Evolutionary conservation across 2,888 invertebrate genomes (phyloP).

Genomic region (Strigamia crassipes): DNA sequence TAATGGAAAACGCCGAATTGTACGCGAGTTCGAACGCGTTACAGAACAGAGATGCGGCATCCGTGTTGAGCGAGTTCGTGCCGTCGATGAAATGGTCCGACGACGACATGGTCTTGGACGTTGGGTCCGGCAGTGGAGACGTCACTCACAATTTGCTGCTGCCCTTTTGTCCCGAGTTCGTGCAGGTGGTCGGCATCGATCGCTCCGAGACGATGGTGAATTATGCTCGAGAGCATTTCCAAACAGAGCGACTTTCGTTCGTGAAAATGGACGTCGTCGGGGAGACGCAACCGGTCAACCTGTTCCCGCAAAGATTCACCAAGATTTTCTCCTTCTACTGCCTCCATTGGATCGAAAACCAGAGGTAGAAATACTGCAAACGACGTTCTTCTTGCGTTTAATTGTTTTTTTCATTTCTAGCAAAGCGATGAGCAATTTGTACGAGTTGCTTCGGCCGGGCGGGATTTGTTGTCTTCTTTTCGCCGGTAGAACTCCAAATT

Average conservation of each 20-base stretch:
- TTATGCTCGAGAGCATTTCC: slow-evolving; percentile 66
- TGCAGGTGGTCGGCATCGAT: slow-evolving; percentile 68
- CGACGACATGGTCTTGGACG: slow-evolving; percentile 63
- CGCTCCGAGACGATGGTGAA: slow-evolving; percentile 73
- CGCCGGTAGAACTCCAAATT: too few species aligned
- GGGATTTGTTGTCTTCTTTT: too few species aligned
- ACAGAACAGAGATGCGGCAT: slow-evolving; percentile 70
- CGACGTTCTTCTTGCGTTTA: too few species aligned
- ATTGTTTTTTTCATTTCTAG: not conserved
- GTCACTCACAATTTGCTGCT: slow-evolving; percentile 69
- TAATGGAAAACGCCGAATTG: too few species aligned
- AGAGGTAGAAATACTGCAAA: too few species aligned
- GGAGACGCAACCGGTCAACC: slow-evolving; percentile 54
- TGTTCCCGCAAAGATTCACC: slow-evolving; percentile 62
- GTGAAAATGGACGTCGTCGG: slow-evolving; percentile 64
- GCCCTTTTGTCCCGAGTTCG: slow-evolving; percentile 58
- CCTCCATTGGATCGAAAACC: slow-evolving; percentile 77
- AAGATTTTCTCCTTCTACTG: slow-evolving; percentile 78
- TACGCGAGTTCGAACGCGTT: slow-evolving; percentile 66
- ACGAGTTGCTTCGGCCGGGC: too few species aligned
- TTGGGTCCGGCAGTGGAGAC: slow-evolving; percentile 77
- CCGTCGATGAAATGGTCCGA: slow-evolving; percentile 65
- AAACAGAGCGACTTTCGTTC: slow-evolving; percentile 59
- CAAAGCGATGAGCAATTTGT: too few species aligned
- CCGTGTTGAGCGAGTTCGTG: slow-evolving; percentile 69